These are phyloP conservation scores for Drosophila setosimentum DNA, from an alignment of 2,888 invertebrate genomes.

Conservation along the genomic window DNA sequence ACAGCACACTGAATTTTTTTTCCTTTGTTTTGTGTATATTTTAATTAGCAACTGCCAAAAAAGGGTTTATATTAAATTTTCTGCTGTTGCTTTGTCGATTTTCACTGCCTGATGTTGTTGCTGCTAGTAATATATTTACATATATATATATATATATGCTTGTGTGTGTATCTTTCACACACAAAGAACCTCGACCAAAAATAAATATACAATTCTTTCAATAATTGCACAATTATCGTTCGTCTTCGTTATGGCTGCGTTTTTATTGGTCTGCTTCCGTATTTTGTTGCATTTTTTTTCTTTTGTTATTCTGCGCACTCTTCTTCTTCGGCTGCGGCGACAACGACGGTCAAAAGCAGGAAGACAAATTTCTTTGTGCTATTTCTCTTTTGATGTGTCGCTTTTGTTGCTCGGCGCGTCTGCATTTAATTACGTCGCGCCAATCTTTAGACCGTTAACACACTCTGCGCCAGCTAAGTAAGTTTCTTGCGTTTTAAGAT, in stretches of 20 bases:
- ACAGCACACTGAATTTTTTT: conserved; percentile 21
- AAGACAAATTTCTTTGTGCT: conserved; percentile 66
- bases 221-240: conserved; percentile 63
- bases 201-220: conserved; percentile 65
- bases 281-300: conserved; percentile 59
- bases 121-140: conserved; percentile 49
- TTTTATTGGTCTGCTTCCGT: conserved; percentile 67
- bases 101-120: conserved; percentile 51
- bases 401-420: conserved; percentile 32
- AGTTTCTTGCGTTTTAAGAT: conserved; percentile 60
- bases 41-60: conserved; percentile 50
- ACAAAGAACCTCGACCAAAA: conserved; percentile 67
- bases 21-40: conserved; percentile 9
- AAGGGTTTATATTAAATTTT: conserved; percentile 31
- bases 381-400: conserved; percentile 49
- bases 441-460: conserved; percentile 27
- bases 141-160: conserved; percentile 38
- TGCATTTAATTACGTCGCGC: conserved; percentile 40
- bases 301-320: conserved; percentile 48
- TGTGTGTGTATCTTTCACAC: conserved; percentile 40
- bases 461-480: conserved; percentile 30
- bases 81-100: conserved; percentile 46
- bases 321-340: conserved; percentile 33
- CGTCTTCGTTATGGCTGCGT: conserved; percentile 42
- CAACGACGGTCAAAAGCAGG: conserved; percentile 61